These are phyloP conservation scores for Halisarca cf. caerulea DNA, from an alignment of 37 sponge, comb jelly and placozoan genomes.

Conservation along the genomic window DNA sequence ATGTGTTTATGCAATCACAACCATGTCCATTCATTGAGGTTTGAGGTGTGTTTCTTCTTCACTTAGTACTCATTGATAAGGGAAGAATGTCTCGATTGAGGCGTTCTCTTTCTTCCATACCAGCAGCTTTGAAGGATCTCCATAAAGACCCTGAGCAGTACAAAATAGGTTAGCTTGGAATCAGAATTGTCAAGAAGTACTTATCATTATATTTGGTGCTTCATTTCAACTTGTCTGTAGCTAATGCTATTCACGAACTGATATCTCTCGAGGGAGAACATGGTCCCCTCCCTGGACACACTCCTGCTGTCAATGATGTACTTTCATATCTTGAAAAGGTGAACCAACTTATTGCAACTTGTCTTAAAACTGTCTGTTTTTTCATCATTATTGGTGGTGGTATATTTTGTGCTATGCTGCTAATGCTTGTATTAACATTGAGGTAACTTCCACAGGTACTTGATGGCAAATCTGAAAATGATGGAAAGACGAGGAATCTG, in stretches of 20 bases:
- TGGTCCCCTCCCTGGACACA: slow-evolving; percentile 35
- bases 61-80: not conserved
- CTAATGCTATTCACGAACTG: slow-evolving; percentile 30
- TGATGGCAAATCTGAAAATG: not conserved
- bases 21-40: too few species aligned
- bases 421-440: too few species aligned
- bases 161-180: slow-evolving; percentile 32
- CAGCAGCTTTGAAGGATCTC: not conserved
- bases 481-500: slow-evolving; percentile 36
- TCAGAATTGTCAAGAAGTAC: too few species aligned
- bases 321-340: slow-evolving; percentile 43
- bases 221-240: too few species aligned
- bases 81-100: slow-evolving; percentile 1
- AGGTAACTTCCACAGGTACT: too few species aligned
- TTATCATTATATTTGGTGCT: too few species aligned
- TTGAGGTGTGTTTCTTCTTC: too few species aligned
- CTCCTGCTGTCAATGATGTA: slow-evolving; percentile 26
- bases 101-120: slow-evolving; percentile 24
- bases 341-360: too few species aligned
- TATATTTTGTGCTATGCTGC: too few species aligned
- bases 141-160: slow-evolving; percentile 30
- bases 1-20: too few species aligned
- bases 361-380: too few species aligned
- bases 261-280: slow-evolving; percentile 42
- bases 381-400: too few species aligned